These are phyloP conservation scores for Grammomys surdaster DNA, from an alignment of 2,113 vertebrate genomes.

Conservation along the genomic window DNA sequence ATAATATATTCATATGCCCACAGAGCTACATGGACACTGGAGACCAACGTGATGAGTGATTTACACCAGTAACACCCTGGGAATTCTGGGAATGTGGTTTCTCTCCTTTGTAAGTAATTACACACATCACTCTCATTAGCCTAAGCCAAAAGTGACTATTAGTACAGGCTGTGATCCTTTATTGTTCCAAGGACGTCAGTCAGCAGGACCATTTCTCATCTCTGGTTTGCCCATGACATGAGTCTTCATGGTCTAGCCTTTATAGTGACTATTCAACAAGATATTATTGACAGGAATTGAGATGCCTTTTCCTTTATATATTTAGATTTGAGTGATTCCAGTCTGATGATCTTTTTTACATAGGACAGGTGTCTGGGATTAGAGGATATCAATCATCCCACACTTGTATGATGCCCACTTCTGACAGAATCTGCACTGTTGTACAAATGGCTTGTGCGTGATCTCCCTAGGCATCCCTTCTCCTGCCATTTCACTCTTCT, in stretches of 20 bases:
- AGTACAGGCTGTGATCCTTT: neutral
- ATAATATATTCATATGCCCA: neutral
- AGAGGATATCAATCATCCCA: neutral
- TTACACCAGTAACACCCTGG: neutral
- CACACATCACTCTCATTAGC: neutral
- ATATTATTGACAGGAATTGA: neutral
- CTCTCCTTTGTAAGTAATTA: neutral
- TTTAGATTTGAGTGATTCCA: neutral
- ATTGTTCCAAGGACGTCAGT: neutral
- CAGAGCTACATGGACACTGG: neutral
- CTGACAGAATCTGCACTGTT: rapidly evolving
- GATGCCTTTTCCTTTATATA: neutral
- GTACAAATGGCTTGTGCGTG: neutral
- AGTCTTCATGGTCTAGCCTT: neutral
- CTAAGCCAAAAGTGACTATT: neutral
- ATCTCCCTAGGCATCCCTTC: rapidly evolving
- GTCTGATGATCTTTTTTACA: neutral
- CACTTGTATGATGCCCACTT: neutral
- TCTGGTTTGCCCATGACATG: neutral
- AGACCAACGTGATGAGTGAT: neutral
- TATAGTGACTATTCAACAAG: neutral
- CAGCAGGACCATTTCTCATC: neutral
- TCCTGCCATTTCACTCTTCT: neutral
- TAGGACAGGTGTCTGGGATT: neutral
- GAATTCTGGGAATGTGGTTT: neutral